Conservation (phyloP, 2,888 invertebrate species). For the Coleophora flavipennella region DNA sequence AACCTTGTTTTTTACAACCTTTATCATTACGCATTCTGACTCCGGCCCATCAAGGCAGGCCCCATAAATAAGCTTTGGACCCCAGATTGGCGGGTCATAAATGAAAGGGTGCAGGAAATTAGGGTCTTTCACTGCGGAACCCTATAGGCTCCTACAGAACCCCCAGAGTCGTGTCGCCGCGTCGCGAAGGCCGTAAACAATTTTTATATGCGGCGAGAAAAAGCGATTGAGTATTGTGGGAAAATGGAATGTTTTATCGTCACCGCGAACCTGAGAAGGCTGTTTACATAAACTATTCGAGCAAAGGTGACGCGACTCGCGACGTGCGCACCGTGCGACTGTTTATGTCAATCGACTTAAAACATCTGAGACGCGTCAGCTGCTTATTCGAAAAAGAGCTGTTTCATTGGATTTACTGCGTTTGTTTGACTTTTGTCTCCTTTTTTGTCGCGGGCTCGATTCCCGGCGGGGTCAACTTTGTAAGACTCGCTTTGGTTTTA, state of each 20-base stretch:
- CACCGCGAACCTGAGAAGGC: neutral
- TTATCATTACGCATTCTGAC: constrained; percentile 68
- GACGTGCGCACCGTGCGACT: no score
- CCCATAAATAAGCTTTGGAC: constrained; percentile 65
- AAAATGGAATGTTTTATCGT: constrained; percentile 33
- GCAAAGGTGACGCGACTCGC: no score
- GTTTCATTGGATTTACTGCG: no score
- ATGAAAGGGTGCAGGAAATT: constrained; percentile 72
- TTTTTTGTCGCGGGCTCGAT: no score
- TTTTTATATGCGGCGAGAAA: constrained; percentile 59
- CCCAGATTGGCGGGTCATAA: constrained; percentile 68
- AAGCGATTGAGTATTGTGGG: constrained; percentile 41
- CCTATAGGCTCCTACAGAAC: constrained; percentile 18
- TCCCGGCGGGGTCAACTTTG: no score
- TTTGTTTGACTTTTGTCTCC: no score
- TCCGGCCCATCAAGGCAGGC: constrained; percentile 64
- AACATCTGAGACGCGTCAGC: no score
- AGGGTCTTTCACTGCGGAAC: constrained; percentile 67
- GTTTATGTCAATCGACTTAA: no score
- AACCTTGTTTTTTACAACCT: constrained; percentile 46
- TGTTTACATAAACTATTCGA: constrained; percentile 2
- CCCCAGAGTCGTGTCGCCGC: constrained; percentile 38
- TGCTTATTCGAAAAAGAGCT: no score
- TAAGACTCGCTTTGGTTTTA: no score
- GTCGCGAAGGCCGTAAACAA: constrained; percentile 45